Percentiles rank a stretch among this genome's conserved stretches.
These are phyloP conservation scores for Clinocottus analis DNA, from an alignment of 2,113 vertebrate genomes.

Conservation along the genomic window DNA sequence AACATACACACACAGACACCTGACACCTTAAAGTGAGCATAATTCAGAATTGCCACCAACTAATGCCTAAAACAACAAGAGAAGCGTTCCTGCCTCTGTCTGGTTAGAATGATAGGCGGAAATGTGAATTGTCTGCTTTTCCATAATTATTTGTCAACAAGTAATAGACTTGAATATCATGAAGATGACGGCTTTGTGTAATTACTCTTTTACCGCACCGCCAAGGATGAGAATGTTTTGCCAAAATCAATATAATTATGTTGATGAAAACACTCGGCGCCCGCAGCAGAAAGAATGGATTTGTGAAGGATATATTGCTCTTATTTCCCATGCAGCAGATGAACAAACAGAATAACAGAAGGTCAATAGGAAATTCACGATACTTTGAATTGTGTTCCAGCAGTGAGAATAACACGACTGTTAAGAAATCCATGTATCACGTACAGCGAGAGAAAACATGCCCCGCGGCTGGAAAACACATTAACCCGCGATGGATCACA, in stretches of 20 bases:
- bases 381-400: conserved; percentile 61
- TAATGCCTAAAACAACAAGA: neutral
- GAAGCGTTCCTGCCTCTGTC: neutral
- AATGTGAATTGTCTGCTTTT: neutral
- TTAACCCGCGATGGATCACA: conserved; percentile 57
- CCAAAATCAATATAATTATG: conserved; percentile 63
- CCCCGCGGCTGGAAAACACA: conserved; percentile 53
- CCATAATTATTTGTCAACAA: conserved; percentile 22
- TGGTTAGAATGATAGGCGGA: neutral
- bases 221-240: conserved; percentile 35
- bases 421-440: conserved; percentile 60
- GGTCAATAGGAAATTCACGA: conserved; percentile 66
- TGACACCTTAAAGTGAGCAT: conserved; percentile 27
- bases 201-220: conserved; percentile 16
- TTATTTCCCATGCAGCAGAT: conserved; percentile 38
- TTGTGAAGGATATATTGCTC: conserved; percentile 48
- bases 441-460: conserved; percentile 43
- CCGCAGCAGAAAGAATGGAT: conserved; percentile 53
- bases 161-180: conserved; percentile 15
- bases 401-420: conserved; percentile 43
- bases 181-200: conserved; percentile 28
- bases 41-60: neutral
- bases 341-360: conserved; percentile 51
- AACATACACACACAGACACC: neutral
- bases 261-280: conserved; percentile 54